Evolutionary conservation across 2,888 invertebrate genomes (phyloP).

Genomic region (Erebia ligea): DNA sequence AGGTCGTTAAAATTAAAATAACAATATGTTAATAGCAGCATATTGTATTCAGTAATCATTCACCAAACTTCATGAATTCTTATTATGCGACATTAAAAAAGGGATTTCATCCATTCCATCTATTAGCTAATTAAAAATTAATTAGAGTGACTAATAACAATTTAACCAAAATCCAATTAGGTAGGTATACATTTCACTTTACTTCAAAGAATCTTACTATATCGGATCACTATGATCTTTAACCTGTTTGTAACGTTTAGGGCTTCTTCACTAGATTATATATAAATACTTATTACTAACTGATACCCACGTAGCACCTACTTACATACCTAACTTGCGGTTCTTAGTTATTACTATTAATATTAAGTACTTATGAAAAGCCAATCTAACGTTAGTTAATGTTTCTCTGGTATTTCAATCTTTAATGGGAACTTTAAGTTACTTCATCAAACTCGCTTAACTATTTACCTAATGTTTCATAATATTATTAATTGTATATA

Average conservation of each 20-base stretch:
- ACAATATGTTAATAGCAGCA: too few species aligned
- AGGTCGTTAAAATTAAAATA: too few species aligned
- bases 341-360: slow-evolving; percentile 7
- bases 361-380: not conserved
- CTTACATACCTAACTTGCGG: slow-evolving; percentile 9
- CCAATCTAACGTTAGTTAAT: not conserved
- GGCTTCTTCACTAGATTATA: slow-evolving; percentile 12
- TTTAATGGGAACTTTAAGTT: too few species aligned
- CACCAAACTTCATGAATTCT: too few species aligned
- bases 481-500: too few species aligned
- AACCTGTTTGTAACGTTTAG: slow-evolving; percentile 17
- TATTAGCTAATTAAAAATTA: too few species aligned
- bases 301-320: slow-evolving; percentile 7
- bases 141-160: not conserved
- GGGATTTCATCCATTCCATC: too few species aligned
- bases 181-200: slow-evolving; percentile 7
- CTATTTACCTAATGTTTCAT: too few species aligned
- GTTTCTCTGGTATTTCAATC: not conserved
- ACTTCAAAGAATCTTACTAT: slow-evolving; percentile 11
- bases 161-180: slow-evolving; percentile 12
- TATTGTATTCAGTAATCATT: too few species aligned
- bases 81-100: not conserved
- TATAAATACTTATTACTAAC: slow-evolving; percentile 2
- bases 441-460: too few species aligned
- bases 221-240: slow-evolving; percentile 17